Percentiles rank a stretch among this genome's conserved stretches.
Conservation (phyloP, 2,113 vertebrate genomes). For the Tretioscincus oriximinensis region DNA sequence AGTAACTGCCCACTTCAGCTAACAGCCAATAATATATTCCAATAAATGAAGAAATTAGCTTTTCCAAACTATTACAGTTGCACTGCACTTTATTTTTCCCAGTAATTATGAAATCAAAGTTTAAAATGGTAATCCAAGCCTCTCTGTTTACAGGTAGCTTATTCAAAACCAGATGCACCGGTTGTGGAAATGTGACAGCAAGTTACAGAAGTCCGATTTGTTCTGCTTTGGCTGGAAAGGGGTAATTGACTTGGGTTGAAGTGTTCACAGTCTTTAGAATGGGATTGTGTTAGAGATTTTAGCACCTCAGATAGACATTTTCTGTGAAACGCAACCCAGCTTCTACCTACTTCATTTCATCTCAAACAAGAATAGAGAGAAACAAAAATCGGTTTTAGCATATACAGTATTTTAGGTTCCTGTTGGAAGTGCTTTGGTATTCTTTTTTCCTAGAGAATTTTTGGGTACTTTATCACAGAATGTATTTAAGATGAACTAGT, state of each 20-base stretch:
- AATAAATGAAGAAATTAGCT: too few species aligned
- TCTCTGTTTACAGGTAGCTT: constrained; percentile 81
- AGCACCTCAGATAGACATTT: not conserved
- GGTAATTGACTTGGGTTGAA: constrained; percentile 72
- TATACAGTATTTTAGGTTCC: too few species aligned
- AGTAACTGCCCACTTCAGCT: too few species aligned
- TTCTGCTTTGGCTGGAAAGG: constrained; percentile 83
- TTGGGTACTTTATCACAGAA: too few species aligned
- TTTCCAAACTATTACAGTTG: too few species aligned
- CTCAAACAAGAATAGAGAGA: not conserved
- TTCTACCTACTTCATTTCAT: too few species aligned
- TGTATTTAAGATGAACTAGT: too few species aligned
- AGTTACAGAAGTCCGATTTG: constrained; percentile 91
- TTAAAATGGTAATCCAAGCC: not conserved
- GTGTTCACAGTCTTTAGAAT: not conserved
- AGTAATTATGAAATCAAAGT: fast-evolving
- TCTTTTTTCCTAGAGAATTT: too few species aligned
- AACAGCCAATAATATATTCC: too few species aligned
- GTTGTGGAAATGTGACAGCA: constrained; percentile 81
- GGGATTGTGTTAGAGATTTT: not conserved
- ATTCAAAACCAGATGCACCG: constrained; percentile 92
- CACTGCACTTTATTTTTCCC: not conserved
- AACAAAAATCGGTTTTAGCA: not conserved
- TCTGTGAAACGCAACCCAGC: not conserved
- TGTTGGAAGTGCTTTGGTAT: too few species aligned